Percentiles rank a stretch among this genome's conserved stretches.
phyloP scores from a whole-genome alignment of 2,888 invertebrate species.

The Malthinus seriepunctatus region DNA sequence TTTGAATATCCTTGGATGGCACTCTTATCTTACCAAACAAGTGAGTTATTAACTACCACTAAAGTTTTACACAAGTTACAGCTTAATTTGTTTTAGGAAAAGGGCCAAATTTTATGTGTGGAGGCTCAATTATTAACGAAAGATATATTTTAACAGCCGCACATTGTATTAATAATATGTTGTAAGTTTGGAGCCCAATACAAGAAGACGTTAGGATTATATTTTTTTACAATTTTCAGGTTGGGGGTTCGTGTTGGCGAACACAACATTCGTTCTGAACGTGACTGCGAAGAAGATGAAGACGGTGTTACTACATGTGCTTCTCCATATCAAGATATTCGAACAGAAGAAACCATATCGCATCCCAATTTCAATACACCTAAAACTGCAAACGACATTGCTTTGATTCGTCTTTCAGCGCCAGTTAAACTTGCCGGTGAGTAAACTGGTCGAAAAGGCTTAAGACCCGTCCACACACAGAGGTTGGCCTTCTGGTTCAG shows the following conservation, averaged over 20 bases:
- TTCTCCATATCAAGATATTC: slow-evolving; percentile 56
- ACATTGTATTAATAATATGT: slow-evolving; percentile 56
- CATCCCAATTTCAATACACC: slow-evolving; percentile 58
- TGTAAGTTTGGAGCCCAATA: slow-evolving; percentile 32
- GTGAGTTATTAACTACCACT: slow-evolving; percentile 12
- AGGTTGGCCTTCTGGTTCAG: no score
- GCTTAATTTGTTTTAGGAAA: background rate
- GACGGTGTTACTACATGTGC: slow-evolving; percentile 47
- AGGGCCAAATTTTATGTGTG: slow-evolving; percentile 47
- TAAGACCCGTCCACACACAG: no score
- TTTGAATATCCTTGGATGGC: slow-evolving; percentile 80
- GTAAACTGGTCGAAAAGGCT: background rate
- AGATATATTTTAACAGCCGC: slow-evolving; percentile 63
- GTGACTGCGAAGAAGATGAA: slow-evolving; percentile 50
- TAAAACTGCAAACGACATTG: slow-evolving; percentile 62
- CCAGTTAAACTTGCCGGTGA: slow-evolving; percentile 42
- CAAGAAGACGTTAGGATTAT: no score
- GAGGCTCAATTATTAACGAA: slow-evolving; percentile 59
- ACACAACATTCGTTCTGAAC: slow-evolving; percentile 55
- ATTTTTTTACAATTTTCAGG: slow-evolving; percentile 47
- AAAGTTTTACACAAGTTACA: background rate
- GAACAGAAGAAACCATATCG: slow-evolving; percentile 53
- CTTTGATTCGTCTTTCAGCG: slow-evolving; percentile 55
- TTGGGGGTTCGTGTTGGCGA: slow-evolving; percentile 66
- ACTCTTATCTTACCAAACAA: slow-evolving; percentile 60